Conservation (phyloP, 2,797 vertebrate species). For the Acanthurus lineatus region DNA sequence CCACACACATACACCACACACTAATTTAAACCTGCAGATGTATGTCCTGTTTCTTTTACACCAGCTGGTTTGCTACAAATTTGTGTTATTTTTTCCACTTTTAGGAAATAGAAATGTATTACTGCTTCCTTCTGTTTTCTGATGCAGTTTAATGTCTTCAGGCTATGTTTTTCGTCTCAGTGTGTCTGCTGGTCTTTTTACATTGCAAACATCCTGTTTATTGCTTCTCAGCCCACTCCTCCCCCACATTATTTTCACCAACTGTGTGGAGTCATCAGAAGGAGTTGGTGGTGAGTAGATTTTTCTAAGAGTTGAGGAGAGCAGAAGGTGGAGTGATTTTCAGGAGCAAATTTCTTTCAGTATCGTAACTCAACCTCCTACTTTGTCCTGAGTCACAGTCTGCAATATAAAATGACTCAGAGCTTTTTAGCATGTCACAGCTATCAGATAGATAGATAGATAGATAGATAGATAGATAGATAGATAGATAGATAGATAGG, state of each 20-base stretch:
- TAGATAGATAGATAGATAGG: constrained; percentile 37
- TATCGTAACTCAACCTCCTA: constrained; percentile 51
- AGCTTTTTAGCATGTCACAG: constrained; percentile 18
- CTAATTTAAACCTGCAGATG: constrained; percentile 19
- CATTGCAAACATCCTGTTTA: constrained; percentile 64
- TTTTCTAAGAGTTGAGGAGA: constrained; percentile 43
- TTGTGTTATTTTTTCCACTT: constrained; percentile 4
- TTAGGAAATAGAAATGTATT: constrained; percentile 21
- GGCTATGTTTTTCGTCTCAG: constrained; percentile 39
- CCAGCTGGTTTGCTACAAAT: constrained; percentile 13
- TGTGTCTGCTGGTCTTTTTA: constrained; percentile 59
- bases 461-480: constrained; percentile 17
- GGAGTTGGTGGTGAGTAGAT: constrained; percentile 62
- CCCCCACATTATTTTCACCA: constrained; percentile 58
- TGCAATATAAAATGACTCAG: constrained; percentile 44
- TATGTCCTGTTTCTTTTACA: constrained; percentile 7
- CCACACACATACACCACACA: constrained; percentile 39
- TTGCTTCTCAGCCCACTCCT: constrained; percentile 61
- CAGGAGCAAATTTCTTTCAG: constrained; percentile 43
- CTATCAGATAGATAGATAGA: constrained; percentile 18
- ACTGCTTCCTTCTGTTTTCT: constrained; percentile 30
- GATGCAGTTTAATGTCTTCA: constrained; percentile 56
- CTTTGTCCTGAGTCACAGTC: constrained; percentile 62
- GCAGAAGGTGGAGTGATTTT: constrained; percentile 50
- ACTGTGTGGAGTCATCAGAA: constrained; percentile 67